These are phyloP conservation scores for Strigamia crassipes DNA, from an alignment of 2,888 invertebrate genomes.

Conservation along the genomic window DNA sequence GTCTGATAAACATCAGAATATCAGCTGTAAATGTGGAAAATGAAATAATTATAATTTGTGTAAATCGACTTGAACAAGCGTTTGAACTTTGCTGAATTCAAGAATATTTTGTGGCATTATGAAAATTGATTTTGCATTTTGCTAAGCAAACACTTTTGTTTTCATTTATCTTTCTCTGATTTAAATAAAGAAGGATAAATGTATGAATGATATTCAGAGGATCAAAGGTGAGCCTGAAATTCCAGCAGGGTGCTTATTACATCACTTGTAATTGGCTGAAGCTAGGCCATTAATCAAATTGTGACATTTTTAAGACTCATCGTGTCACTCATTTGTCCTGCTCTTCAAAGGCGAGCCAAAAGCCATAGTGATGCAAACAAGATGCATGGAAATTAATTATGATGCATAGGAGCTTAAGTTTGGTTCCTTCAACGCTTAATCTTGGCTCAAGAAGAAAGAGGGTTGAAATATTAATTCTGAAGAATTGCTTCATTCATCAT, in stretches of 20 bases:
- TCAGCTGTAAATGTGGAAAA: too few relatives aligned
- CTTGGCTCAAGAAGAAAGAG: not conserved
- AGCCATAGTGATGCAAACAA: constrained; percentile 1
- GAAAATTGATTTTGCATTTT: too few relatives aligned
- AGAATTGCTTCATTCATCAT: constrained; percentile 30
- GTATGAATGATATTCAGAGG: not conserved
- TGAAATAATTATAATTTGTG: too few relatives aligned
- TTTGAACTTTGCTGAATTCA: too few relatives aligned
- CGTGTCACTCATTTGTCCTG: constrained; percentile 22
- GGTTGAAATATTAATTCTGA: constrained; percentile 30
- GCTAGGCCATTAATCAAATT: constrained; percentile 2
- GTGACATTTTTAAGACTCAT: constrained; percentile 19
- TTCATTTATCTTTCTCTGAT: not conserved
- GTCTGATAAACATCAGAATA: too few relatives aligned
- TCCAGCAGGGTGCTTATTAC: not conserved
- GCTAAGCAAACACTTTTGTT: too few relatives aligned
- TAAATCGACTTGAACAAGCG: too few relatives aligned
- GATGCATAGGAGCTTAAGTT: constrained; percentile 30
- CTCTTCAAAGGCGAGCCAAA: not conserved
- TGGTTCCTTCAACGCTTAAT: constrained; percentile 15
- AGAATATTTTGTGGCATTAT: too few relatives aligned
- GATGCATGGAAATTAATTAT: constrained; percentile 16
- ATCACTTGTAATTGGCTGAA: constrained; percentile 1
- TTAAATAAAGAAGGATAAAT: constrained; percentile 10
- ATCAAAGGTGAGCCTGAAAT: not conserved